Conservation (phyloP, 2,797 vertebrate genomes). For the Uromys caudimaculatus region DNA sequence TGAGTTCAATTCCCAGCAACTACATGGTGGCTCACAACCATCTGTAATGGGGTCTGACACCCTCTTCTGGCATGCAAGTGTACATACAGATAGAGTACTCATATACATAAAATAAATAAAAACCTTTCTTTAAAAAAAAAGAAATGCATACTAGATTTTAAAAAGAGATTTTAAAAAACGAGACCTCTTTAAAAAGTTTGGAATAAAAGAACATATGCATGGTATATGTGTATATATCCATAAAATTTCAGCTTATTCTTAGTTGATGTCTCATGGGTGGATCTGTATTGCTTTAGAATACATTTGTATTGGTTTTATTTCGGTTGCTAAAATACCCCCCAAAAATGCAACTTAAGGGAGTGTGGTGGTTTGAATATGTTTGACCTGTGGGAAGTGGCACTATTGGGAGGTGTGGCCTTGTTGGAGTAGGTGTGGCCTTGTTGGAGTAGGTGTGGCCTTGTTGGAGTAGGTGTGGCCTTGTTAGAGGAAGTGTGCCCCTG, state of each 20-base stretch:
- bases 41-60: too few species aligned
- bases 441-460: too few species aligned
- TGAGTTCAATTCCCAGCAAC: too few species aligned
- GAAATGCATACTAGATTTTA: background rate
- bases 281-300: slow-evolving; percentile 20
- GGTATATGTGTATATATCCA: background rate
- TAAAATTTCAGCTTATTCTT: slow-evolving; percentile 14
- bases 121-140: too few species aligned
- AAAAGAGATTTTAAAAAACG: background rate
- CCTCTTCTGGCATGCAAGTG: too few species aligned
- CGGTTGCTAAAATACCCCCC: background rate
- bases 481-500: background rate
- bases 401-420: background rate
- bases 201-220: background rate
- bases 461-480: background rate
- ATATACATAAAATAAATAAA: too few species aligned
- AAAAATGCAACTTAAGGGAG: background rate
- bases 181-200: background rate
- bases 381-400: background rate
- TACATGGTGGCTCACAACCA: too few species aligned
- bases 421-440: too few species aligned
- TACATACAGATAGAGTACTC: too few species aligned
- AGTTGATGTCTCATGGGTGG: background rate
- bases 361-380: background rate
- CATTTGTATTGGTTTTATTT: background rate